Conservation (phyloP, 2,888 invertebrate genomes). For the Sarcophaga subvicina region DNA sequence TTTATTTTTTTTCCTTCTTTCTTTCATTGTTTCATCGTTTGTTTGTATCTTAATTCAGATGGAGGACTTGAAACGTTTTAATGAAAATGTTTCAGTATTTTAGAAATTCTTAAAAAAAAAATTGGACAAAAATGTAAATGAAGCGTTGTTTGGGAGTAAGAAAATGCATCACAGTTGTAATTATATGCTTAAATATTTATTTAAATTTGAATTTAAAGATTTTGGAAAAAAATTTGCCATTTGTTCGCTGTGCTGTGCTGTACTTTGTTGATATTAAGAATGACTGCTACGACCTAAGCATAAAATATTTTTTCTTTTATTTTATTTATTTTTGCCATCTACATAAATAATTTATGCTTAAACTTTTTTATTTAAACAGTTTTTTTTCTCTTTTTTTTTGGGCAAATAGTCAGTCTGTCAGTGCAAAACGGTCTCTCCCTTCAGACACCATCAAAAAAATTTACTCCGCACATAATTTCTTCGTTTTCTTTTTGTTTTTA, state of each 20-base stretch:
- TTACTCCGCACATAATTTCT: constrained; percentile 6
- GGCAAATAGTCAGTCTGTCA: background rate
- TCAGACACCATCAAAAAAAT: constrained; percentile 1
- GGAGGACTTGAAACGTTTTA: background rate
- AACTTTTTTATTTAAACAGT: constrained; percentile 27
- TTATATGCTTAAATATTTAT: constrained; percentile 35
- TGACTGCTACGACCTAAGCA: background rate
- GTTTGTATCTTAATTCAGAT: background rate
- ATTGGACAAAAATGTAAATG: background rate
- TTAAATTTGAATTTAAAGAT: constrained; percentile 15
- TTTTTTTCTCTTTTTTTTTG: constrained; percentile 25
- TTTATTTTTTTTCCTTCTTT: too few species aligned
- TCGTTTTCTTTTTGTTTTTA: background rate
- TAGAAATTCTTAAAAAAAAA: background rate
- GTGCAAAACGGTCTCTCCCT: background rate
- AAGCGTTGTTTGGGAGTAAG: background rate
- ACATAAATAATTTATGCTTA: constrained; percentile 39
- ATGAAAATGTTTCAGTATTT: constrained; percentile 17
- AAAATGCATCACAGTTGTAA: constrained; percentile 20
- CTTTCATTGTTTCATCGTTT: too few species aligned
- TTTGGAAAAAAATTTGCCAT: background rate
- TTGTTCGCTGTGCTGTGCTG: background rate
- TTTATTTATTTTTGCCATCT: constrained; percentile 9
- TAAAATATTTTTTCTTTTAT: constrained; percentile 13
- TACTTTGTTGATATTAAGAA: constrained; percentile 4